Base-by-base conservation (phyloP, 2,797 vertebrate species). In the Oryzias dopingdopingensis region DNA sequence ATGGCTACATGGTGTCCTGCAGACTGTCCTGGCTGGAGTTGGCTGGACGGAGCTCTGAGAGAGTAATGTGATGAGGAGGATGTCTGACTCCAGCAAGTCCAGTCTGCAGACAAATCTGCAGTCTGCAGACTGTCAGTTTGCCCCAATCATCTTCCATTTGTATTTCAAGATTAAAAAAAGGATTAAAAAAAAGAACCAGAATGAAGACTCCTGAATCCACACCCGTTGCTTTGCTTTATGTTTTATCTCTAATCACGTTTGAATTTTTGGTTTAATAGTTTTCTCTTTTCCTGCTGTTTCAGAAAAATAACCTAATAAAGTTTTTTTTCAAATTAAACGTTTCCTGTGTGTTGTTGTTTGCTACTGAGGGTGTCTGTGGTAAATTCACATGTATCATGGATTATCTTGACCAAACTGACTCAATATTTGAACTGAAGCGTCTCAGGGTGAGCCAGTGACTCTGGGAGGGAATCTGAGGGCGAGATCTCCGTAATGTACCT, bases 1-100 rank as follows among this genome's bases (percentile, higher is more conserved):
- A 84, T 88, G 91, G 86, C 90, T 89, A 96, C 95, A 96, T 87
- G 93, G 82, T 91, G 92, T 94, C 95, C 94, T 94, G 93, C 93
- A 91, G 95, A 76, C 93, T 87, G 59, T 89, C 88, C 78, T 86
- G 77, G 84, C 78, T 83, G 86, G 83, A 81, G 75, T 56, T 77
- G 77, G 72, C 72, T 67, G 82, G 75, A 76, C 51, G 75, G 59
- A 48, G 76, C 60, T 65, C 52, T 44, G 62, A 62, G 72, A 49
- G 62, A 64, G 70, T 12, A 4, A 69, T 71, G 37, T 24, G 74
- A 59, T 49, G 67, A 57, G 32, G 24, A 44, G 23, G 55, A 54
- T 44, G n/a, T 5, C 42, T 26, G 26, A 62, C 26, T 43, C 43
- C 2, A 50, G 52, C 49, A 68, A 47, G 69, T 51, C 56, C 56